Conservation (phyloP, 2,113 vertebrate genomes). For the Australoheros scitulus region DNA sequence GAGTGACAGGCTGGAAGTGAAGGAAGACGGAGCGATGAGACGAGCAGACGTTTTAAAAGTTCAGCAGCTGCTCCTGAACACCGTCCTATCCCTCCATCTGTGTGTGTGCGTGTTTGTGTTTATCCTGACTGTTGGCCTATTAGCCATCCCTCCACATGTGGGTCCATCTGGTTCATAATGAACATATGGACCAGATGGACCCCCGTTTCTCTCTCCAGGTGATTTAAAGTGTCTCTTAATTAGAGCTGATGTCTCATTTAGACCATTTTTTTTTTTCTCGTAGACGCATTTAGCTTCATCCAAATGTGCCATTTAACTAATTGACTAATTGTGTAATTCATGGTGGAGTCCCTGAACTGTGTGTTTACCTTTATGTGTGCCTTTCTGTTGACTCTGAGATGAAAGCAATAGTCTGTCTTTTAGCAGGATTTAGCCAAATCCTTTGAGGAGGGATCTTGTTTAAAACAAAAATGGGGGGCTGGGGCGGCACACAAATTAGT, state of each 20-base stretch:
- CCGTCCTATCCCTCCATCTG: slow-evolving; percentile 23
- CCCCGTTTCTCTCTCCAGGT: slow-evolving; percentile 35
- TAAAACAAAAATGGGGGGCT: not conserved
- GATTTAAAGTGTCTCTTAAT: slow-evolving; percentile 59
- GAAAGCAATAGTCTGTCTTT: not conserved
- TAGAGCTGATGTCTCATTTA: slow-evolving; percentile 64
- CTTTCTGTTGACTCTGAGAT: not conserved
- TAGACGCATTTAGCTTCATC: not conserved
- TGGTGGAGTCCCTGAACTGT: not conserved
- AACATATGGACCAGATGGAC: slow-evolving; percentile 50
- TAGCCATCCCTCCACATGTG: slow-evolving; percentile 54
- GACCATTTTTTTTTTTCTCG: not conserved
- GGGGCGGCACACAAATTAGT: too few species aligned
- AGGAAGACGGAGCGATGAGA: not conserved
- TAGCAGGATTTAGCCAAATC: not conserved
- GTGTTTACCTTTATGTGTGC: not conserved
- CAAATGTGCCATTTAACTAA: slow-evolving; percentile 43
- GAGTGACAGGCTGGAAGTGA: not conserved
- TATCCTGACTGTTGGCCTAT: slow-evolving; percentile 30
- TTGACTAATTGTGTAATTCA: slow-evolving; percentile 44
- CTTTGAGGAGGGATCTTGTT: not conserved
- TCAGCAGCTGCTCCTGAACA: slow-evolving; percentile 38
- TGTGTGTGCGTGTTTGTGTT: slow-evolving; percentile 25
- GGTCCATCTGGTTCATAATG: slow-evolving; percentile 64
- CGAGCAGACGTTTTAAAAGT: not conserved